A percentile compares a stretch with the other conserved stretches of the same genome.
These are phyloP conservation scores for Drosophila melanogaster DNA, from an alignment of 1,140 invertebrate genomes.

Conservation along the genomic window Release_6_plus_ISO1_MT NT_033777.3:5378501-5379000, in stretches of 20 bases:
- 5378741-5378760: conserved; percentile 87
- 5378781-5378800: conserved; percentile 86
- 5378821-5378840: conserved; percentile 23
- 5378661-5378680: conserved; percentile 67
- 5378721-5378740: conserved; percentile 86
- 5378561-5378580: conserved; percentile 54
- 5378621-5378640: conserved; percentile 41
- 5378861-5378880: no score
- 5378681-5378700: conserved; percentile 80
- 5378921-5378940: conserved; percentile 88
- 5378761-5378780: conserved; percentile 86
- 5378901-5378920: conserved; percentile 85
- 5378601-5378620: conserved; percentile 56
- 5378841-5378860: no score
- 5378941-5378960: conserved; percentile 86
- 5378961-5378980: conserved; percentile 81
- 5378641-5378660: conserved; percentile 74
- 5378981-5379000: conserved; percentile 79
- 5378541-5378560: conserved; percentile 45
- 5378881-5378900: conserved; percentile 53
- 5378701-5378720: conserved; percentile 72
- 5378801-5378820: conserved; percentile 84
- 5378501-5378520: conserved; percentile 52
- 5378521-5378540: conserved; percentile 59
- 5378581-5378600: conserved; percentile 52